These are phyloP conservation scores for Poecilia gillii DNA, from an alignment of 2,797 vertebrate genomes.

Conservation along the genomic window DNA sequence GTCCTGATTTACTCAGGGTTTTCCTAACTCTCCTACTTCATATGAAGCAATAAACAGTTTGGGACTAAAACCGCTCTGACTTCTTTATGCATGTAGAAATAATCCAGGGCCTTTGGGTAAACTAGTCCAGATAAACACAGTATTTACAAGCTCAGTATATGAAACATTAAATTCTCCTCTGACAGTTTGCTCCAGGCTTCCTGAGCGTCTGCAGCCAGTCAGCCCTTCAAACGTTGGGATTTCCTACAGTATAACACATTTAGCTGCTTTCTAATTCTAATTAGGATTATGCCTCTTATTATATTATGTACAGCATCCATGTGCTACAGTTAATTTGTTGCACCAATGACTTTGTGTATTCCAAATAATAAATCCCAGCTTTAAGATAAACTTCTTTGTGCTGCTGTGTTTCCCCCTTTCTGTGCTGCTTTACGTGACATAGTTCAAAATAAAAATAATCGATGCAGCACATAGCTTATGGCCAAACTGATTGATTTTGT, in stretches of 20 bases:
- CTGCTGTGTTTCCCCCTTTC: not conserved
- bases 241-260: not conserved
- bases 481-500: not conserved
- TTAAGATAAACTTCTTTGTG: not conserved
- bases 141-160: not conserved
- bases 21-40: not conserved
- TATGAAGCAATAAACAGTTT: not conserved
- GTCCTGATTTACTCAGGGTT: not conserved
- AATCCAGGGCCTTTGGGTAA: not conserved
- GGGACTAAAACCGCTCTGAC: not conserved
- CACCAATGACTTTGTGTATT: not conserved
- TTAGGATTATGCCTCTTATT: slow-evolving; percentile 2
- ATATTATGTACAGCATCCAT: not conserved
- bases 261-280: not conserved
- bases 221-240: not conserved
- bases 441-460: not conserved
- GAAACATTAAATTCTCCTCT: not conserved
- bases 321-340: slow-evolving; percentile 4
- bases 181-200: not conserved
- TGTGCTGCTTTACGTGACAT: not conserved
- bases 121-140: not conserved
- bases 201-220: not conserved
- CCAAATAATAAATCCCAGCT: not conserved
- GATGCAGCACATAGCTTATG: not conserved
- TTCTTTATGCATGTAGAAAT: not conserved